These are phyloP conservation scores for Tonatia bakeri DNA, from an alignment of 2,113 vertebrate genomes.

Conservation along the genomic window DNA sequence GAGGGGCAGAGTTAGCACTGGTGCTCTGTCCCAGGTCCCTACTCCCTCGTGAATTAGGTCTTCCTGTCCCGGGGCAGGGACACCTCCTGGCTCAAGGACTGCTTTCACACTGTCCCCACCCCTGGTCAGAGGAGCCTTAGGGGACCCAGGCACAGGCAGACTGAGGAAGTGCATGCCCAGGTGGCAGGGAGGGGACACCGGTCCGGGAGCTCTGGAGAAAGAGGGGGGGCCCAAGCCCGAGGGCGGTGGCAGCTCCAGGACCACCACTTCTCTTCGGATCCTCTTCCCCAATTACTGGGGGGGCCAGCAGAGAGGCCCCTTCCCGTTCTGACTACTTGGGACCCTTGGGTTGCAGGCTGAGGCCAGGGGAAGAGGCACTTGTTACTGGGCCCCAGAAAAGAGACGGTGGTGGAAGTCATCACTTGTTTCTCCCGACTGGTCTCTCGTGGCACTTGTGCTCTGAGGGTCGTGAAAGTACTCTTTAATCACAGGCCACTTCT, in stretches of 20 bases:
- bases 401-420: neutral
- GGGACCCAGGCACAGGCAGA: neutral
- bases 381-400: neutral
- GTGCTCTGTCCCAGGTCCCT: neutral
- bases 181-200: neutral
- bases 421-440: neutral
- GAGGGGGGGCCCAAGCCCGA: fast-evolving
- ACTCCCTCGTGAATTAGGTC: neutral
- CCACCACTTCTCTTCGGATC: neutral
- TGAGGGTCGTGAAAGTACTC: neutral
- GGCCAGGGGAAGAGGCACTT: neutral
- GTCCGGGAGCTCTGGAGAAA: neutral
- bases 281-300: neutral
- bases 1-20: neutral
- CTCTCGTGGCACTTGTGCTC: neutral
- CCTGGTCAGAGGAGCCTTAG: neutral
- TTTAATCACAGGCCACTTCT: neutral
- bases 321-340: neutral
- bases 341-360: neutral
- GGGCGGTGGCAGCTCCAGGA: neutral
- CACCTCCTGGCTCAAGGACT: fast-evolving
- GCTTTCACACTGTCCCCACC: neutral
- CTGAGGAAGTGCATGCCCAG: neutral
- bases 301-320: neutral
- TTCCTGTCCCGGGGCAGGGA: neutral